phyloP scores from a whole-genome alignment of 2,888 invertebrate genomes.

The Clepsis dumicolana region DNA sequence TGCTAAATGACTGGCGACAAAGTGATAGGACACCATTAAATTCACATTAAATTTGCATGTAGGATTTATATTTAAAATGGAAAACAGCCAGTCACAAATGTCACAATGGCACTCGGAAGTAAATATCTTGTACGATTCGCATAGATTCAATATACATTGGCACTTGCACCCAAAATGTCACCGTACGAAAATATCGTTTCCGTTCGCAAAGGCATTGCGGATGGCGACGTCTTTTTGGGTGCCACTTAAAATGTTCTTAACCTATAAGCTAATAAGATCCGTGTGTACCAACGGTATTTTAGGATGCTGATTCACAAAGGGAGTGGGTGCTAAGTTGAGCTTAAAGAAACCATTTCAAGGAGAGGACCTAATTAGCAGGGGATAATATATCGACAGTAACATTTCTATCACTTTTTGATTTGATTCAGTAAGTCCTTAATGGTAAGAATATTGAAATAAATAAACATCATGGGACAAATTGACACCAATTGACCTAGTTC shows the following conservation, averaged over 20 bases:
- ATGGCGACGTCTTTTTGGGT: conserved; percentile 22
- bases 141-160: background rate
- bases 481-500: too few relatives aligned
- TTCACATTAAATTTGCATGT: too few relatives aligned
- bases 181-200: conserved; percentile 5
- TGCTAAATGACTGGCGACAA: too few relatives aligned
- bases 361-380: background rate
- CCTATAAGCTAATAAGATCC: too few relatives aligned
- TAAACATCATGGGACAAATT: too few relatives aligned
- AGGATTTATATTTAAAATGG: too few relatives aligned
- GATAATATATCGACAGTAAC: background rate
- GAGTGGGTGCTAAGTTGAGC: background rate
- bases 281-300: conserved; percentile 25
- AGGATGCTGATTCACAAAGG: conserved; percentile 34
- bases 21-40: too few relatives aligned
- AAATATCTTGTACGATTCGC: too few relatives aligned
- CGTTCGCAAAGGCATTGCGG: background rate
- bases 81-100: too few relatives aligned
- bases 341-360: background rate
- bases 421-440: too few relatives aligned
- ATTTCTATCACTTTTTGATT: background rate
- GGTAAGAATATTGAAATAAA: too few relatives aligned
- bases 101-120: too few relatives aligned
- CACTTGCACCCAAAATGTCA: background rate
- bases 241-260: conserved; percentile 24